Evolutionary conservation across 2,797 vertebrate species (phyloP).

Genomic region (Brachyalestes nurse): DNA sequence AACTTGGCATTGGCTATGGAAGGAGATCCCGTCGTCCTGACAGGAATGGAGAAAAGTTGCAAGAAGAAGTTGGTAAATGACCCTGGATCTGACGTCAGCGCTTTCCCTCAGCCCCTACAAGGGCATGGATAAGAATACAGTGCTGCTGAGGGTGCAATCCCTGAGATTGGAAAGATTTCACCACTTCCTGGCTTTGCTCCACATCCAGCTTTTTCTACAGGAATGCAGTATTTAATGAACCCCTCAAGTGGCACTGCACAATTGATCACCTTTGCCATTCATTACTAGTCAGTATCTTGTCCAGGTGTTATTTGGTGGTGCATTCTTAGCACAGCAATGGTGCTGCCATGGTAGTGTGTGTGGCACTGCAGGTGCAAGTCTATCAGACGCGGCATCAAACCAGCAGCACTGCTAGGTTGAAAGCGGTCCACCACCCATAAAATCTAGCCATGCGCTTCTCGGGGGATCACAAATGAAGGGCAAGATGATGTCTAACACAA

Average conservation of each 20-base stretch:
- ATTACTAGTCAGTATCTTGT: too few species aligned
- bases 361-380: too few species aligned
- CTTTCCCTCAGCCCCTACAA: constrained; percentile 29
- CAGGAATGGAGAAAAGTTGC: constrained; percentile 6
- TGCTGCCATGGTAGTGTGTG: too few species aligned
- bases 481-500: too few species aligned
- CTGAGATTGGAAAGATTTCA: constrained; percentile 3
- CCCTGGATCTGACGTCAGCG: constrained; percentile 24
- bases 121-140: constrained; percentile 5
- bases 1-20: constrained; percentile 41
- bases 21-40: constrained; percentile 26
- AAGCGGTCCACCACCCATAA: too few species aligned
- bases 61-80: constrained; percentile 36
- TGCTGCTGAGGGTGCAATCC: constrained; percentile 26
- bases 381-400: too few species aligned
- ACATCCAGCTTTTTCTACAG: not conserved
- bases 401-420: too few species aligned
- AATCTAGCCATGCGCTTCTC: too few species aligned
- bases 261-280: too few species aligned
- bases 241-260: not conserved
- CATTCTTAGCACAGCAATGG: too few species aligned
- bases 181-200: not conserved
- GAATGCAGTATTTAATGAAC: constrained; percentile 21
- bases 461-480: too few species aligned
- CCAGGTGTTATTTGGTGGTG: too few species aligned